These are phyloP conservation scores for Benitochromis conjunctus DNA, from an alignment of 2,113 vertebrate genomes.

Conservation along the genomic window DNA sequence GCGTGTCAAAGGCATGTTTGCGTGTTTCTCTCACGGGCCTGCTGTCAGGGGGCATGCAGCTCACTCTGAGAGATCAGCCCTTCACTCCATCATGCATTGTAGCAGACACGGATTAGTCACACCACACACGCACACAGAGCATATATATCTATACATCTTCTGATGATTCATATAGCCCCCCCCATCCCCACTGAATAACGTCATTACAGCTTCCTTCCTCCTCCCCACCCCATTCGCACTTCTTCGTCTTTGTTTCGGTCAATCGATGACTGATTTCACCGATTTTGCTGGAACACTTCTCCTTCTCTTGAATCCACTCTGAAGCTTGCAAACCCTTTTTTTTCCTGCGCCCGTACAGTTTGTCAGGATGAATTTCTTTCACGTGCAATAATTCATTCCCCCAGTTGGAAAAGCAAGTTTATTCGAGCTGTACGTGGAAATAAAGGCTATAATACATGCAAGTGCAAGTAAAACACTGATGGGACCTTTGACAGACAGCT, in stretches of 20 bases:
- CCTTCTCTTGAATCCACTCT: background rate
- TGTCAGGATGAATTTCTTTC: background rate
- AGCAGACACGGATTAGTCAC: conserved; percentile 60
- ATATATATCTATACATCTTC: conserved; percentile 15
- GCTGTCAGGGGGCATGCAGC: conserved; percentile 59
- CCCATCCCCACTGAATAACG: conserved; percentile 19
- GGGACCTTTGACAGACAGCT: conserved; percentile 16
- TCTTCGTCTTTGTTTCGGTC: conserved; percentile 22
- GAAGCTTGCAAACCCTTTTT: background rate
- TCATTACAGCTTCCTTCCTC: background rate
- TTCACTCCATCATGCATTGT: conserved; percentile 49
- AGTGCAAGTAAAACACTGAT: background rate
- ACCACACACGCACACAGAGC: conserved; percentile 38
- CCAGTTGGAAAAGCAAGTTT: background rate
- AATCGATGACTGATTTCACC: background rate
- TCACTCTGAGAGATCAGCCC: conserved; percentile 57
- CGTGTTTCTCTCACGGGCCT: conserved; percentile 49
- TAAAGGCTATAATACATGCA: background rate
- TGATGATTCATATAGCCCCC: background rate
- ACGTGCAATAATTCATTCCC: background rate
- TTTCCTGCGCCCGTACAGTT: background rate
- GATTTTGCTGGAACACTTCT: background rate
- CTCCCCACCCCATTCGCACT: background rate
- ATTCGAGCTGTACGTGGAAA: background rate
- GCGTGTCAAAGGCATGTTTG: conserved; percentile 59